Conservation (phyloP, 2,888 invertebrate species). For the Drosophila nr. perissopoda region DNA sequence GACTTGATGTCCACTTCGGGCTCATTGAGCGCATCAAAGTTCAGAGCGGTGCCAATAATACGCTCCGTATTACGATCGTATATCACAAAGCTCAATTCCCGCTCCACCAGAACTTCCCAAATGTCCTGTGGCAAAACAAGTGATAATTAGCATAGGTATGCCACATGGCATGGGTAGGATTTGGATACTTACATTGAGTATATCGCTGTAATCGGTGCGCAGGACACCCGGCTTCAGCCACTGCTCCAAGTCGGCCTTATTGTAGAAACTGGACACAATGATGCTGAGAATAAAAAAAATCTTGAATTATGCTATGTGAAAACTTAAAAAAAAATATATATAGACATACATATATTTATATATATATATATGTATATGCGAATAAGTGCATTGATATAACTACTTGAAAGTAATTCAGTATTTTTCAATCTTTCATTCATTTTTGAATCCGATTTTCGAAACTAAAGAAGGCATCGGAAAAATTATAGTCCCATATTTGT, state of each 20-base stretch:
- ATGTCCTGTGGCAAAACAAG: conserved; percentile 84
- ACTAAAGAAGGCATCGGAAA: background rate
- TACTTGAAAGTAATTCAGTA: background rate
- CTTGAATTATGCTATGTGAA: background rate
- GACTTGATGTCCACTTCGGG: conserved; percentile 90
- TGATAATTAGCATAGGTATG: background rate
- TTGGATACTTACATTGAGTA: conserved; percentile 86
- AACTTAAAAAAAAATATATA: background rate
- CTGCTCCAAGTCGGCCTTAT: conserved; percentile 93
- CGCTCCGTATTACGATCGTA: conserved; percentile 86
- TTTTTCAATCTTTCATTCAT: background rate
- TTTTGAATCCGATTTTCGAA: background rate
- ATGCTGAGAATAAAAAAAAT: conserved; percentile 86
- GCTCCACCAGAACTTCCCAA: conserved; percentile 89
- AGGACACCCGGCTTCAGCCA: conserved; percentile 90
- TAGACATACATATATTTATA: too few relatives aligned
- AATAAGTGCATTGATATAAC: background rate
- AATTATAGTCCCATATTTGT: background rate
- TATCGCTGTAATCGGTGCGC: conserved; percentile 88
- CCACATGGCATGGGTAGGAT: background rate
- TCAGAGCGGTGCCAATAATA: conserved; percentile 89
- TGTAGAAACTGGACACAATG: conserved; percentile 93
- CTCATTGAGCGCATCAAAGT: conserved; percentile 93
- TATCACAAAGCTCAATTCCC: conserved; percentile 90
- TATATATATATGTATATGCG: too few relatives aligned